Evolutionary conservation across 2,888 invertebrate species (phyloP).

Genomic region (Blomia tropicalis): DNA sequence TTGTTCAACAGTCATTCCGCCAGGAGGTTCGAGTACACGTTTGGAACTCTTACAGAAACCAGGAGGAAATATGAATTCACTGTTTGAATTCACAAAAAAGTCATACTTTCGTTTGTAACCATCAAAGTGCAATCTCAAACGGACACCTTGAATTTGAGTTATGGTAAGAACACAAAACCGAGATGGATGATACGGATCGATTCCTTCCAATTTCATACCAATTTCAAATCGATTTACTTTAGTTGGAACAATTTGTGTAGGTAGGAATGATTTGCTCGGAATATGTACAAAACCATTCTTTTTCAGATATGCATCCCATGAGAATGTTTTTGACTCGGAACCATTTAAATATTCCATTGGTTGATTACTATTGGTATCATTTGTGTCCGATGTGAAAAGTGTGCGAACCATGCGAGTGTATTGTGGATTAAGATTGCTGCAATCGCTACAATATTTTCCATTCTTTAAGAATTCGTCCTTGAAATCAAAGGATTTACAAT

Average conservation of each 20-base stretch:
- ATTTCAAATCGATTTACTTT: constrained; percentile 36
- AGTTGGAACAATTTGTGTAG: constrained; percentile 28
- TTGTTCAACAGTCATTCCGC: constrained; percentile 38
- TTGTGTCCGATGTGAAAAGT: background rate
- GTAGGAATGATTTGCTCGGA: constrained; percentile 48
- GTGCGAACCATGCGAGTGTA: constrained; percentile 6
- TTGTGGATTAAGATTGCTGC: constrained; percentile 39
- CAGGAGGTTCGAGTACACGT: constrained; percentile 60
- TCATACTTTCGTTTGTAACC: constrained; percentile 73
- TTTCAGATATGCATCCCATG: constrained; percentile 59
- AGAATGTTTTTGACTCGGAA: constrained; percentile 36
- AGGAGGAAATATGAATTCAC: constrained; percentile 72
- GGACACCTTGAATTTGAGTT: constrained; percentile 48
- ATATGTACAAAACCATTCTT: constrained; percentile 55
- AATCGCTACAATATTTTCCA: constrained; percentile 44
- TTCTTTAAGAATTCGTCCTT: background rate
- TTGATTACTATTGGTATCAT: background rate
- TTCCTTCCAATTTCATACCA: constrained; percentile 80
- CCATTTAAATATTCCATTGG: background rate
- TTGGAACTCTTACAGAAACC: constrained; percentile 83
- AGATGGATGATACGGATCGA: constrained; percentile 78
- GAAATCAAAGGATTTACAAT: background rate
- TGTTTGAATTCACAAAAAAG: constrained; percentile 84
- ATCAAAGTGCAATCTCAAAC: constrained; percentile 75
- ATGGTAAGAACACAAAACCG: constrained; percentile 74